These are phyloP conservation scores for Gymnobelideus leadbeateri DNA, from an alignment of 2,113 vertebrate genomes.

Conservation along the genomic window DNA sequence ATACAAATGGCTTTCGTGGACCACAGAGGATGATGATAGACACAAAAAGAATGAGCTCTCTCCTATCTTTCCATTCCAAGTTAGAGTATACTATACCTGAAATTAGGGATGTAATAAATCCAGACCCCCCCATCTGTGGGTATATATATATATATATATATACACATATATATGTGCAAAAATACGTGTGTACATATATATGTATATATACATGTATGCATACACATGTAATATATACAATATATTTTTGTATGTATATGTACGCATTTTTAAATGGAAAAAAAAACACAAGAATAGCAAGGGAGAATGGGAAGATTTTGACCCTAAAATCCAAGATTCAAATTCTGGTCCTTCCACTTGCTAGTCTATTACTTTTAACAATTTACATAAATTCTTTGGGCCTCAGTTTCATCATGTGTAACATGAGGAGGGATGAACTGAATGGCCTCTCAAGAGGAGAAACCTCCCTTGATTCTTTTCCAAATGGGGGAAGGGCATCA, in stretches of 20 bases:
- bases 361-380: neutral
- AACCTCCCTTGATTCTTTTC: neutral
- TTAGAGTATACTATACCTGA: neutral
- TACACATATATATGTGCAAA: too few species aligned
- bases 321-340: neutral
- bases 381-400: neutral
- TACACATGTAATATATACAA: too few species aligned
- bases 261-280: too few species aligned
- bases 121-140: too few species aligned
- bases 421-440: neutral
- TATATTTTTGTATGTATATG: too few species aligned
- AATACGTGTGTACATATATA: too few species aligned
- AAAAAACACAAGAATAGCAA: neutral
- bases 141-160: too few species aligned
- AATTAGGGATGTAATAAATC: too few species aligned
- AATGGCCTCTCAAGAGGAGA: neutral
- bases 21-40: neutral
- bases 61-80: neutral
- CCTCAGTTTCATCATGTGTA: neutral
- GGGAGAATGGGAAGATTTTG: neutral
- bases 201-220: too few species aligned
- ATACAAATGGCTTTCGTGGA: neutral
- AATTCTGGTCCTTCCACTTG: neutral
- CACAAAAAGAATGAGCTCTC: constrained; percentile 23
- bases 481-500: neutral